Evolutionary conservation across 2,797 vertebrate genomes (phyloP).

Genomic region (Adelosebastes latens): DNA sequence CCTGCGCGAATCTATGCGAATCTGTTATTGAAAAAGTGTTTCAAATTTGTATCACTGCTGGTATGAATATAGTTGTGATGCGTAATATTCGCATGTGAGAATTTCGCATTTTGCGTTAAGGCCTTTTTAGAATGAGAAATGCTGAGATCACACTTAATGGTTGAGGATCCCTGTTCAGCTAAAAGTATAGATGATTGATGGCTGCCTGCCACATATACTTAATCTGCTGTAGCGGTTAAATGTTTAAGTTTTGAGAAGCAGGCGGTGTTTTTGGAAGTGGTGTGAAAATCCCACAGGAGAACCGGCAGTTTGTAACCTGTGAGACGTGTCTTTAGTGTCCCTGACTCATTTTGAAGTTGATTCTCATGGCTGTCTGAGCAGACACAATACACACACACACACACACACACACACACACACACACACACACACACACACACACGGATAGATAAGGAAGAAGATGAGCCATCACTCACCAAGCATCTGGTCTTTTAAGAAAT

Average conservation of each 20-base stretch:
- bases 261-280: not conserved
- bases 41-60: too few relatives aligned
- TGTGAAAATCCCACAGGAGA: constrained; percentile 19
- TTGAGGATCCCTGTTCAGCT: not conserved
- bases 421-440: constrained; percentile 3
- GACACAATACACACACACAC: constrained; percentile 43
- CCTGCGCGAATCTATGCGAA: too few relatives aligned
- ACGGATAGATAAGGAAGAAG: constrained; percentile 53
- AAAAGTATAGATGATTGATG: not conserved
- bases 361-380: constrained; percentile 44
- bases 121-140: not conserved
- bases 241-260: not conserved
- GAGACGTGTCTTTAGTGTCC: constrained; percentile 1
- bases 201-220: not conserved
- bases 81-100: too few relatives aligned
- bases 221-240: not conserved
- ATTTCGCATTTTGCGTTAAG: too few relatives aligned
- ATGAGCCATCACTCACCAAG: constrained; percentile 67
- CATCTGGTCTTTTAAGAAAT: constrained; percentile 57
- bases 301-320: constrained; percentile 1
- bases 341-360: constrained; percentile 33
- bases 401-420: constrained; percentile 9
- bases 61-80: too few relatives aligned
- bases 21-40: too few relatives aligned
- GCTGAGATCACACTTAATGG: not conserved